Evolutionary conservation across 2,113 vertebrate genomes (phyloP).

Genomic region (Empidonax alnorum): DNA sequence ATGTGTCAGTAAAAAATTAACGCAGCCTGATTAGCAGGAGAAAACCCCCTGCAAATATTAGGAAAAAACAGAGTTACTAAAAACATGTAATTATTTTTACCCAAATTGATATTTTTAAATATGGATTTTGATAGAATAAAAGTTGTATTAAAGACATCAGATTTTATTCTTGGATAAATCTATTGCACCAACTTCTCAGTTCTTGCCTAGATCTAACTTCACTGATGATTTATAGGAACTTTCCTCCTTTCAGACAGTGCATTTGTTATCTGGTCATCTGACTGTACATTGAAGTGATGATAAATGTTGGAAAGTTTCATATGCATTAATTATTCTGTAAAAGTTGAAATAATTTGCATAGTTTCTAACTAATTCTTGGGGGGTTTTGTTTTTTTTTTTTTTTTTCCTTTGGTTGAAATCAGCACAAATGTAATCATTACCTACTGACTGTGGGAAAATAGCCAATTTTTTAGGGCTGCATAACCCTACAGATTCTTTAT

Average conservation of each 20-base stretch:
- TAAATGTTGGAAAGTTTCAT: neutral
- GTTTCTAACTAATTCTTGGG: neutral
- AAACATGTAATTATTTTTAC: neutral
- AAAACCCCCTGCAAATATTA: neutral
- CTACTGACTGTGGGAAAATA: neutral
- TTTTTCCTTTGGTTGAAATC: neutral
- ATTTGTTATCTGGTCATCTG: neutral
- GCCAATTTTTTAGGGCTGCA: neutral
- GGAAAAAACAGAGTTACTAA: neutral
- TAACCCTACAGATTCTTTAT: neutral
- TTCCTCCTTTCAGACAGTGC: neutral
- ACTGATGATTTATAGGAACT: neutral
- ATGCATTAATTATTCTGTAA: neutral
- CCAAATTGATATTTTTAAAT: neutral
- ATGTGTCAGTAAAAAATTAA: neutral
- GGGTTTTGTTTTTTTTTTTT: rapidly evolving
- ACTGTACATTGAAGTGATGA: neutral
- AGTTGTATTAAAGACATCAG: neutral
- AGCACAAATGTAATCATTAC: neutral
- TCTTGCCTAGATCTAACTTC: neutral
- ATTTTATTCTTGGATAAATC: neutral
- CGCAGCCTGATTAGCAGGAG: neutral
- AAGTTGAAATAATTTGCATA: neutral
- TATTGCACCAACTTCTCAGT: neutral
- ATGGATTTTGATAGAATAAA: neutral